These are phyloP conservation scores for Pachydiplax longipennis DNA, from an alignment of 2,888 invertebrate genomes.

Conservation along the genomic window DNA sequence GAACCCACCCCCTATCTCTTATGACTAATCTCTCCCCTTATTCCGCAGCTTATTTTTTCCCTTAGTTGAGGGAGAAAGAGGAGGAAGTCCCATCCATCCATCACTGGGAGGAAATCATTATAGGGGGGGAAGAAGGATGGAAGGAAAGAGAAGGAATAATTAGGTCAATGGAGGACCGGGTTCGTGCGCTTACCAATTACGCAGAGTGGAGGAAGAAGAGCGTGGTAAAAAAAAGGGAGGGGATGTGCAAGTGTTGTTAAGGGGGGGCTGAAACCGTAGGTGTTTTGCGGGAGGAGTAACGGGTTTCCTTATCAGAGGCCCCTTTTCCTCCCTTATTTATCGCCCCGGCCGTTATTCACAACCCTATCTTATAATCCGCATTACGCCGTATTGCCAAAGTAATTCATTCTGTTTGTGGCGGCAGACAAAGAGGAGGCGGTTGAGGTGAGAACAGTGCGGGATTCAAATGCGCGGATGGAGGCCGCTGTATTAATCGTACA, in stretches of 20 bases:
- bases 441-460: no score
- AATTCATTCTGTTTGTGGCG: conserved; percentile 34
- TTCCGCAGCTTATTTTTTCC: neutral
- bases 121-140: neutral
- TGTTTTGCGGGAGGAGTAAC: neutral
- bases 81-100: neutral
- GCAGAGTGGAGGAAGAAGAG: conserved; percentile 8
- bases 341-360: conserved; percentile 23
- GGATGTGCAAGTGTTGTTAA: neutral
- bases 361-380: conserved; percentile 42
- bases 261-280: neutral
- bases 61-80: neutral
- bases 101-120: conserved; percentile 21
- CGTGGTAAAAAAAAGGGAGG: neutral
- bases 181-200: conserved; percentile 27
- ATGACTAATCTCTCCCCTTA: neutral
- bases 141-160: neutral
- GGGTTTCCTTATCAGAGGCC: conserved; percentile 25
- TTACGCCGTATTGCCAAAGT: conserved; percentile 39
- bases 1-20: neutral
- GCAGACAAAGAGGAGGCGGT: neutral
- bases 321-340: conserved; percentile 26
- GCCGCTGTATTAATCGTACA: no score
- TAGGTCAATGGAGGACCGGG: conserved; percentile 32
- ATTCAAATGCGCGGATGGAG: no score